Evolutionary conservation across 2,888 invertebrate genomes (phyloP).

Genomic region (Lathronympha strigana): DNA sequence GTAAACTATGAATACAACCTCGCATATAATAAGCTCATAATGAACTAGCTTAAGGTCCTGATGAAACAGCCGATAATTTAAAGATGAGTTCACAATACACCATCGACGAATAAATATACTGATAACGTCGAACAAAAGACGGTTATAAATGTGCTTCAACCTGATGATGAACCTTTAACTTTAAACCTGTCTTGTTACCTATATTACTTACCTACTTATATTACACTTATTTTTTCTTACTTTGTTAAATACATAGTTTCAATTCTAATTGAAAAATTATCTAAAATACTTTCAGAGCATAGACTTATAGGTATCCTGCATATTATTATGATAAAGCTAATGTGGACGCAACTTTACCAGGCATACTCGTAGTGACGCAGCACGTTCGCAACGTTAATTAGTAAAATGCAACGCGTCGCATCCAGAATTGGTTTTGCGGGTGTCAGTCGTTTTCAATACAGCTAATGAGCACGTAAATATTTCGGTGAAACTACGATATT

Average conservation of each 20-base stretch:
- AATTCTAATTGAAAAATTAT: no score
- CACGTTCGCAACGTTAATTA: constrained; percentile 60
- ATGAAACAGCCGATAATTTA: constrained; percentile 12
- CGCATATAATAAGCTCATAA: constrained; percentile 6
- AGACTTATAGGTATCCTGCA: neutral
- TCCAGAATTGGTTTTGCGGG: constrained; percentile 60
- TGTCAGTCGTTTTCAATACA: constrained; percentile 60
- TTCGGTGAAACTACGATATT: constrained; percentile 61
- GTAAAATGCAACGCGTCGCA: constrained; percentile 60
- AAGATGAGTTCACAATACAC: neutral
- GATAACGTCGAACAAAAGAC: no score
- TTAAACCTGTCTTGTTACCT: no score
- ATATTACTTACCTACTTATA: no score
- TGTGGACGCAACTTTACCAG: constrained; percentile 3
- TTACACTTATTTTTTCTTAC: neutral
- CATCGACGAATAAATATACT: no score
- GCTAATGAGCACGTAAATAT: constrained; percentile 74
- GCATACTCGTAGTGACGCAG: constrained; percentile 21
- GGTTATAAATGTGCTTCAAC: no score
- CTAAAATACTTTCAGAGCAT: no score
- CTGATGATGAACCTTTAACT: no score
- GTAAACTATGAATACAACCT: neutral
- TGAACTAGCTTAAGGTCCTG: constrained; percentile 6
- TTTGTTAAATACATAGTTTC: no score
- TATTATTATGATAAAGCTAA: neutral